These are phyloP conservation scores for Drosophila oshimai DNA, from an alignment of 1,140 invertebrate genomes.

Conservation along the genomic window DNA sequence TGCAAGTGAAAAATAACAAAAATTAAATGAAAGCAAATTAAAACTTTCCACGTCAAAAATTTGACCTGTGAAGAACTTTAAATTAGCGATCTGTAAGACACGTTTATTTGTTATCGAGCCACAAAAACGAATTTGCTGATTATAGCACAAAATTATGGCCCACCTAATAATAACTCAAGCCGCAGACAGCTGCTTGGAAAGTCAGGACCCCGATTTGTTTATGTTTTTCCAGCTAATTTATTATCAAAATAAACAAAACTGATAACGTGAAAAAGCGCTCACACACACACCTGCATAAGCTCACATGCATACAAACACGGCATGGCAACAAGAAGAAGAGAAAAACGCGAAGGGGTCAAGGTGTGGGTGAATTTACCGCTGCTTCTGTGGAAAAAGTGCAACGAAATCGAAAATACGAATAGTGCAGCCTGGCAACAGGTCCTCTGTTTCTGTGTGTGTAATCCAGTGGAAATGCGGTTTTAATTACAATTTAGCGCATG, in stretches of 20 bases:
- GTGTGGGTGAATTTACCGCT: not conserved
- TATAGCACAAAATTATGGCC: not conserved
- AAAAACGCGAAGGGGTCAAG: not conserved
- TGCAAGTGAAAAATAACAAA: not conserved
- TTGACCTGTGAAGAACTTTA: not conserved
- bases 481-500: not conserved
- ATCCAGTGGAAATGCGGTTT: not conserved
- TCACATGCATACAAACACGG: not conserved
- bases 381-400: not conserved
- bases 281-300: no score
- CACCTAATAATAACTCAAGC: not conserved
- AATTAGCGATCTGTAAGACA: not conserved
- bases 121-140: not conserved
- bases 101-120: not conserved
- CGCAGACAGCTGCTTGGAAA: not conserved
- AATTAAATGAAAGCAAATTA: not conserved
- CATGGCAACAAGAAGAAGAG: constrained; percentile 24
- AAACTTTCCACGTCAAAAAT: not conserved
- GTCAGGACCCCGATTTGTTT: constrained; percentile 40
- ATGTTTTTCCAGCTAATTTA: constrained; percentile 45
- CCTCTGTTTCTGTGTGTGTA: not conserved
- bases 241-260: constrained; percentile 51
- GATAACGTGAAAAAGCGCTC: constrained; percentile 23
- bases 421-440: constrained; percentile 4
- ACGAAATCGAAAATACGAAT: not conserved